A percentile compares a stretch with the other conserved stretches of the same genome.
These are phyloP conservation scores for Microcaecilia unicolor DNA, from an alignment of 2,797 vertebrate species.

Conservation along the genomic window DNA sequence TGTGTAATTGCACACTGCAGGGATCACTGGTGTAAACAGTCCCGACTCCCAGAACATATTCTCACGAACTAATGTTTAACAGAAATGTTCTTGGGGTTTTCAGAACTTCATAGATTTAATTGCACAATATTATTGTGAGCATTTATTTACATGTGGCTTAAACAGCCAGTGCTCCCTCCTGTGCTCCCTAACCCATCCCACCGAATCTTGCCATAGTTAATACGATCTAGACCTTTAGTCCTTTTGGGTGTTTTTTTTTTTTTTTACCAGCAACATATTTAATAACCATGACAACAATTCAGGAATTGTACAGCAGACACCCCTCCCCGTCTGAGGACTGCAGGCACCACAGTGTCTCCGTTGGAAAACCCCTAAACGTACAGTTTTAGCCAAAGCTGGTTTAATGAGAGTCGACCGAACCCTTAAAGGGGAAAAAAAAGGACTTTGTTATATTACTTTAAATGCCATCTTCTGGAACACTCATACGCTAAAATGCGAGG, in stretches of 20 bases:
- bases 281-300: conserved; percentile 59
- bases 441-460: conserved; percentile 11
- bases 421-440: too few species aligned
- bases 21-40: too few species aligned
- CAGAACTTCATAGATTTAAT: too few species aligned
- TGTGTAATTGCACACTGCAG: too few species aligned
- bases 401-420: conserved; percentile 42
- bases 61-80: too few species aligned
- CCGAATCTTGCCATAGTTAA: conserved; percentile 34
- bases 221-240: conserved; percentile 25
- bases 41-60: too few species aligned
- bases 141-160: conserved; percentile 24
- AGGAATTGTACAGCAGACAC: conserved; percentile 53
- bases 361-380: conserved; percentile 47
- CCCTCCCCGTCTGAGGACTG: conserved; percentile 46
- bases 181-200: too few species aligned
- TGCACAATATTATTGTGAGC: too few species aligned
- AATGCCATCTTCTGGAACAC: conserved; percentile 24
- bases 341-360: conserved; percentile 53
- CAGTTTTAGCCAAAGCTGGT: conserved; percentile 46
- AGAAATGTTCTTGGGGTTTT: too few species aligned
- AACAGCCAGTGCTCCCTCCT: too few species aligned
- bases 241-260: conserved; percentile 45
- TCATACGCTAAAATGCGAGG: conserved; percentile 25
- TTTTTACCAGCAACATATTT: conserved; percentile 40